Base-by-base conservation (phyloP, 2,113 vertebrate genomes). In the Pteropus alecto region DNA sequence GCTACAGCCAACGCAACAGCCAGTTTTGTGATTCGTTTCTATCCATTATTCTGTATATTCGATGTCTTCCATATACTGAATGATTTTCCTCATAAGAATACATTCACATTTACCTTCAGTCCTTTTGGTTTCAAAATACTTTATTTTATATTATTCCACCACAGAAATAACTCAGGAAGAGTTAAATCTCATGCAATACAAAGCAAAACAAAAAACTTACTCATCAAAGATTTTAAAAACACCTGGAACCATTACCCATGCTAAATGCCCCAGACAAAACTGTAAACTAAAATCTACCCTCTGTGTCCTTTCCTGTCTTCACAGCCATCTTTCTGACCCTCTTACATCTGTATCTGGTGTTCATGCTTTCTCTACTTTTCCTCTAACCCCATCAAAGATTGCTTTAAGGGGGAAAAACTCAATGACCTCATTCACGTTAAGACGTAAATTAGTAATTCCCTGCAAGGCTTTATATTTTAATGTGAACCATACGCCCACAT, bases 401-500 rank as follows among this genome's bases (percentile, higher is more conserved):
- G 76, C 95, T 96, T 96, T 93, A 93, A 90, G 60, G 12, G 41
- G 38, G 10, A 21, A 61, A 82, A 94, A 84, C 68, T 97, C 81
- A 94, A 88, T 96, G 96, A 97, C 92, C 77, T 97, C 78, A 94
- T 93, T 98, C 94, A 74, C 67, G 91, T 94, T 90, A 94, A 96
- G 87, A 95, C 88, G 88, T 81, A 97, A 97, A 97, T 98, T 96
- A 97, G 43, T 56, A 95, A 93, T 90, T 97, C 89, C 82, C 51
- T 87, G 67, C 33, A 96, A 96, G 85, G 28, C 74, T 95, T 97
- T 96, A 94, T 89, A 97, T 91, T 97, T 96, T 96, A 96, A 96
- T 96, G 82, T 94, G 86, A 93, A 87, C 19, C 68, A 86, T 92
- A 97, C 94, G 95, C 86, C 91, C 81, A 48, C 76, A 89, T 96